phyloP scores from a whole-genome alignment of 2,888 invertebrate species.

The Himalopsyche japonica region DNA sequence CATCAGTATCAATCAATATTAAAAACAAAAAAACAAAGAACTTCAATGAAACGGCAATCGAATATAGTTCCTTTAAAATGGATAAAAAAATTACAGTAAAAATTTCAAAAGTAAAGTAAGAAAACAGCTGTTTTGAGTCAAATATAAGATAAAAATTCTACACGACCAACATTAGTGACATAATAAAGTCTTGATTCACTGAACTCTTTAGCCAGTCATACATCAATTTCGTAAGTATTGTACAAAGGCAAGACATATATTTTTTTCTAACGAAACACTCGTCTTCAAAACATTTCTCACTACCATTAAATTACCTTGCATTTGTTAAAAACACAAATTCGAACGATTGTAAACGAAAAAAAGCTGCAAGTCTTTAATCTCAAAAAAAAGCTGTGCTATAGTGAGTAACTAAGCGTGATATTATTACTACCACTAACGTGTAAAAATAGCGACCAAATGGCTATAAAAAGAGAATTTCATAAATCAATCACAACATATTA shows the following conservation, averaged over 20 bases:
- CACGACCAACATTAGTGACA: too few relatives aligned
- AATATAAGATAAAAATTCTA: too few relatives aligned
- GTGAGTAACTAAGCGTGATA: neutral
- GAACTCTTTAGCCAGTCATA: neutral
- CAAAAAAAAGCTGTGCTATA: neutral
- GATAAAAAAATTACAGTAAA: too few relatives aligned
- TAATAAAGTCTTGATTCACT: too few relatives aligned
- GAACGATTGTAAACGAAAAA: neutral
- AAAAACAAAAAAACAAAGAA: too few relatives aligned
- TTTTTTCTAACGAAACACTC: slow-evolving; percentile 4
- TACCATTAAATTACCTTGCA: neutral
- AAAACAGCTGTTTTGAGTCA: too few relatives aligned
- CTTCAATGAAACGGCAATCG: too few relatives aligned
- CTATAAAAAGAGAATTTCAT: too few relatives aligned
- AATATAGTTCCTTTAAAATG: too few relatives aligned
- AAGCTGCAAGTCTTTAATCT: neutral
- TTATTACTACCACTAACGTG: neutral
- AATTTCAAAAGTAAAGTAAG: too few relatives aligned
- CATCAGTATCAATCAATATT: too few relatives aligned
- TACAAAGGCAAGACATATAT: slow-evolving; percentile 35
- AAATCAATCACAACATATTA: too few relatives aligned
- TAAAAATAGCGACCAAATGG: neutral
- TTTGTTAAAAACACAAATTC: neutral
- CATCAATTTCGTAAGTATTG: slow-evolving; percentile 19
- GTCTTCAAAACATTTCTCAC: neutral